Evolutionary conservation across 2,113 vertebrate species (phyloP), one percentile per base, ranked within the genome.

Genomic region (Pomatostomus ruficeps): DNA sequence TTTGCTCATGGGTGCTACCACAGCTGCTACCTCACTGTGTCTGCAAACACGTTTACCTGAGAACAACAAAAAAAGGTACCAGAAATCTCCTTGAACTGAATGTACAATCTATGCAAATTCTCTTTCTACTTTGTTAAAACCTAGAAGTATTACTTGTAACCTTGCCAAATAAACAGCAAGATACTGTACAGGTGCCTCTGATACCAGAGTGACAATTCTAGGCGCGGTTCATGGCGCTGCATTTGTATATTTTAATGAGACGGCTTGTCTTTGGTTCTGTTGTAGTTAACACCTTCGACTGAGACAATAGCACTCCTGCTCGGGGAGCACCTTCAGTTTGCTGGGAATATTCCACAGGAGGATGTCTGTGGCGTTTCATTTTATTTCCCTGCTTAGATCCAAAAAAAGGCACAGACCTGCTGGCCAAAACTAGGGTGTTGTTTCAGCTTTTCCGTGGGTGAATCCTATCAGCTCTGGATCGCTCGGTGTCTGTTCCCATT

Each of bases 81-180:
- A 77, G 90, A 95, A 75, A 62, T 93, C 91, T 95, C 95, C 97
- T 97, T 88, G 94, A 97, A 96, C 96, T 98, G 98, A 98, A 98
- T 98, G 97, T 98, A 97, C 93, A 96, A 98, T 98, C 98, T 98
- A 98, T 98, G 98, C 98, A 98, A 98, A 97, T 88, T 93, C 94
- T 97, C 82, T 96, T 88, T 95, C 67, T 96, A 63, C 91, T 95
- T 91, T 91, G 70, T 93, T 96, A 88, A 94, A 96, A 91, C 85
- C 85, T 96, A 89, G 71, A 97, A 97, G 94, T 97, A 88, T 96
- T 97, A 92, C 79, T 97, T 91, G 80, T 96, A 74, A 97, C 89
- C 97, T 98, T 98, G 97, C 97, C 95, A 97, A 96, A 92, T 93
- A 94, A 95, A 83, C 91, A 97, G 98, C 97, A 97, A 97, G 97